Evolutionary conservation across 2,888 invertebrate genomes (phyloP).

Genomic region (Trichacis sp.): DNA sequence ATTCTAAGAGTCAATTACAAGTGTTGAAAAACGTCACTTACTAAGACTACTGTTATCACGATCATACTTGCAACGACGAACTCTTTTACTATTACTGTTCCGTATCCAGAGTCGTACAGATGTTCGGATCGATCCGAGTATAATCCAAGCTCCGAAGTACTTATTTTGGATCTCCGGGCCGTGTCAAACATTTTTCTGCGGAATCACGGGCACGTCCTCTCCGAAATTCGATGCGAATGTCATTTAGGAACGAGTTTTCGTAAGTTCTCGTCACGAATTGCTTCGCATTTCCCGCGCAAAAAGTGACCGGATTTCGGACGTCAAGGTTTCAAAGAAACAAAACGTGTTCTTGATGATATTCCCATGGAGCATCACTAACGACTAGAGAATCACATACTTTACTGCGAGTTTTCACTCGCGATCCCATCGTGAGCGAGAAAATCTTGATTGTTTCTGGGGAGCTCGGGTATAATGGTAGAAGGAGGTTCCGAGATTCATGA

Average conservation of each 20-base stretch:
- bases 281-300: too few species aligned
- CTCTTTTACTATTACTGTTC: slow-evolving; percentile 55
- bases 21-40: slow-evolving; percentile 52
- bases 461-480: slow-evolving; percentile 55
- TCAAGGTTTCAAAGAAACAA: not conserved
- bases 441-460: slow-evolving; percentile 59
- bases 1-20: too few species aligned
- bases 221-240: too few species aligned
- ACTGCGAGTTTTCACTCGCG: slow-evolving; percentile 56
- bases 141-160: slow-evolving; percentile 65
- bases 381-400: slow-evolving; percentile 45
- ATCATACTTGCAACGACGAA: slow-evolving; percentile 64
- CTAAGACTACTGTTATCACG: slow-evolving; percentile 61
- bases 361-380: slow-evolving; percentile 47
- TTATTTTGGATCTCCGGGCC: slow-evolving; percentile 61
- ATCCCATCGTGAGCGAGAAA: slow-evolving; percentile 54
- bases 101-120: slow-evolving; percentile 57
- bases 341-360: slow-evolving; percentile 36
- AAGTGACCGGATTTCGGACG: too few species aligned
- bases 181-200: slow-evolving; percentile 37
- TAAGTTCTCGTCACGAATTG: too few species aligned
- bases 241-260: not conserved
- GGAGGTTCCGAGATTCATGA: slow-evolving; percentile 59
- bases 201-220: too few species aligned
- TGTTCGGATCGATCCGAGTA: slow-evolving; percentile 62